Evolutionary conservation across 2,888 invertebrate genomes (phyloP).

Genomic region (Apamea sordens): DNA sequence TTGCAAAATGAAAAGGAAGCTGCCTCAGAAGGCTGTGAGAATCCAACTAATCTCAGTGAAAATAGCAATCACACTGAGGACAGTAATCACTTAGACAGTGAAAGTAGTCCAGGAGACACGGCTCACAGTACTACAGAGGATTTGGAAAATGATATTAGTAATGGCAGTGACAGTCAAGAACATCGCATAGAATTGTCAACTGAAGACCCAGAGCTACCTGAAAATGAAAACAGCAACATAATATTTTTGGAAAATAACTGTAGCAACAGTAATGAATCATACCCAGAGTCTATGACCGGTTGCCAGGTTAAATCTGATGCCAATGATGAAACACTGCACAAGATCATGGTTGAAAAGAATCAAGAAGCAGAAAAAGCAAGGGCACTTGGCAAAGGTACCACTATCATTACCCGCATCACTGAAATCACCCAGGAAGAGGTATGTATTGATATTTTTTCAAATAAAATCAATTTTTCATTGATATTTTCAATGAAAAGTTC

Average conservation of each 20-base stretch:
- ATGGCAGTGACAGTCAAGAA: constrained; percentile 56
- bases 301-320: constrained; percentile 67
- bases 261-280: constrained; percentile 74
- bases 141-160: constrained; percentile 60
- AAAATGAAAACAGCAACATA: constrained; percentile 65
- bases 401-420: constrained; percentile 50
- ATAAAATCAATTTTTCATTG: neutral
- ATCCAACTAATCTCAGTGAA: constrained; percentile 66
- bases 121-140: constrained; percentile 53
- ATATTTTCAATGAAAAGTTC: neutral
- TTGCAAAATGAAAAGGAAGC: constrained; percentile 64
- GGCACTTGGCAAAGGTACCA: constrained; percentile 53
- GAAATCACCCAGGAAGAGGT: constrained; percentile 56
- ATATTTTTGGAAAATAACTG: constrained; percentile 66
- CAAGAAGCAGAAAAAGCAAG: constrained; percentile 54
- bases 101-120: constrained; percentile 39
- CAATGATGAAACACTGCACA: constrained; percentile 57
- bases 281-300: constrained; percentile 67
- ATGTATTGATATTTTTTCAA: constrained; percentile 12
- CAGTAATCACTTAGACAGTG: constrained; percentile 67
- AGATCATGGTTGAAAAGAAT: constrained; percentile 62
- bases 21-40: constrained; percentile 60
- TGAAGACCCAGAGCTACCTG: constrained; percentile 45
- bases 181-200: constrained; percentile 41
- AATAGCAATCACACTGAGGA: constrained; percentile 69